Conservation (phyloP, 2,888 invertebrate species). For the Xylota segnis region DNA sequence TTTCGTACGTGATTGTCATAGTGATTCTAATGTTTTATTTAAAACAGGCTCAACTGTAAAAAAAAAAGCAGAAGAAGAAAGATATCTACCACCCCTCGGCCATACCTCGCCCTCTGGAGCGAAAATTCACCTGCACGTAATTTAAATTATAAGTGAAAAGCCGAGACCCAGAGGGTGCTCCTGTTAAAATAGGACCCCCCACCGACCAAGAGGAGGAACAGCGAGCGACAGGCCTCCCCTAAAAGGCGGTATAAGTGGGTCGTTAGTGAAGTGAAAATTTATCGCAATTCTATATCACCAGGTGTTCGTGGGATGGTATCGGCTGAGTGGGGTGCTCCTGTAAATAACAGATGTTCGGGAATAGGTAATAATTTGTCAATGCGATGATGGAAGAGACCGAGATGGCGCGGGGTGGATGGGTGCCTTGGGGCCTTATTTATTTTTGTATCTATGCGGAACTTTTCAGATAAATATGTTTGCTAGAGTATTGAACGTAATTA, state of each 20-base stretch:
- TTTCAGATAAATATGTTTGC: not conserved
- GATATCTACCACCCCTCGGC: not conserved
- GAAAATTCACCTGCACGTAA: slow-evolving; percentile 72
- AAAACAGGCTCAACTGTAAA: slow-evolving; percentile 67
- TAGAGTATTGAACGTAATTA: not conserved
- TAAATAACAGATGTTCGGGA: slow-evolving; percentile 68
- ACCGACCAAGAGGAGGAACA: slow-evolving; percentile 5
- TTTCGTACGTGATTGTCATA: slow-evolving; percentile 76
- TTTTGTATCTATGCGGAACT: not conserved
- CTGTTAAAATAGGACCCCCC: slow-evolving; percentile 36
- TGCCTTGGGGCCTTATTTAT: not conserved
- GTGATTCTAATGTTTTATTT: slow-evolving; percentile 76
- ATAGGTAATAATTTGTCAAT: slow-evolving; percentile 72
- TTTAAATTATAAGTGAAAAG: slow-evolving; percentile 76
- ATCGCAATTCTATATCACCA: slow-evolving; percentile 67
- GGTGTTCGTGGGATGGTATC: slow-evolving; percentile 48
- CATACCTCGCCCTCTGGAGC: slow-evolving; percentile 20
- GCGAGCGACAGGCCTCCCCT: slow-evolving; percentile 4
- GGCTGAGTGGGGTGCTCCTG: slow-evolving; percentile 18
- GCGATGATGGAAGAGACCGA: slow-evolving; percentile 15
- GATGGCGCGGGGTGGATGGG: not conserved
- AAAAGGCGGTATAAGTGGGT: slow-evolving; percentile 60
- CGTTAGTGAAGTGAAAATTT: slow-evolving; percentile 72
- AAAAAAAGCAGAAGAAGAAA: slow-evolving; percentile 8
- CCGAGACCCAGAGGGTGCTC: slow-evolving; percentile 49